Evolutionary conservation across 2,113 vertebrate species (phyloP).

Genomic region (Prunella himalayana): DNA sequence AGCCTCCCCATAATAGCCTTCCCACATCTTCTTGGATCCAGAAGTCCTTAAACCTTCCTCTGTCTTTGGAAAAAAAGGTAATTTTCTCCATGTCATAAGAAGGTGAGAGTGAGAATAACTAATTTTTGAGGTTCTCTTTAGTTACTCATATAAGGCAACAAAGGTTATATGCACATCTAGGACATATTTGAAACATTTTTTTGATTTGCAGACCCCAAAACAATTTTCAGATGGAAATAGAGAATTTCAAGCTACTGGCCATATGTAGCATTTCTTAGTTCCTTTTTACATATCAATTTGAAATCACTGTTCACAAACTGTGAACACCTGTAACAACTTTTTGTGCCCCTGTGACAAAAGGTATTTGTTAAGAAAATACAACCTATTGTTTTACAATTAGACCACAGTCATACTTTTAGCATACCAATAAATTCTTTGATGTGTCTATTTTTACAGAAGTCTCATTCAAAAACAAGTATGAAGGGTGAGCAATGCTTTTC

Average conservation of each 20-base stretch:
- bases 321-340: neutral
- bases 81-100: neutral
- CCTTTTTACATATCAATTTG: neutral
- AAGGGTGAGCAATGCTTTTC: neutral
- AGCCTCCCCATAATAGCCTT: neutral
- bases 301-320: neutral
- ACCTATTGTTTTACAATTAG: neutral
- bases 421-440: neutral
- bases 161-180: neutral
- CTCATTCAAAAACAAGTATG: neutral
- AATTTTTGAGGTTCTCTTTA: neutral
- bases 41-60: neutral
- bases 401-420: neutral
- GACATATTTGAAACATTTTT: neutral
- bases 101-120: neutral
- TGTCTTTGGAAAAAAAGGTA: rapidly evolving
- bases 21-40: neutral
- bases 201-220: neutral
- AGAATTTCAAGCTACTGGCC: neutral
- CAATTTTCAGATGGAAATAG: neutral
- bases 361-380: neutral
- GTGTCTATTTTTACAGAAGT: neutral
- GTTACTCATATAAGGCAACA: neutral
- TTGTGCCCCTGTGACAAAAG: neutral
- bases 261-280: neutral